Evolutionary conservation across 37 sponge, comb jelly and placozoan genomes (phyloP), one percentile per base, ranked within the genome.

Genomic region (Axinella damicornis): DNA sequence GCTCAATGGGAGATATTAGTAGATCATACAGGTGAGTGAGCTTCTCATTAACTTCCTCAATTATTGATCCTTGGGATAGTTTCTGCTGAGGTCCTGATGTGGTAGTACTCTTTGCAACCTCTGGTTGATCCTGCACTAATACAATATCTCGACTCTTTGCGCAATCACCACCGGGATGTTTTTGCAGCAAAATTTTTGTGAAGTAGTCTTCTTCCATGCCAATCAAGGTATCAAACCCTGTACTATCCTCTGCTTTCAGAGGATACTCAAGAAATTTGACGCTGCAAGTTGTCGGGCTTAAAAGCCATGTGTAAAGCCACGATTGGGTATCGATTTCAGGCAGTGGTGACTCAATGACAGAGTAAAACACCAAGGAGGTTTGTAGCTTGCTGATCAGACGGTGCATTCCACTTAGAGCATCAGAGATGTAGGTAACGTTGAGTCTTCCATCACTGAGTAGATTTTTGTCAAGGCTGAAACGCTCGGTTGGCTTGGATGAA

Each of bases 221-320:
- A 69, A 33, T 2, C 69, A 69, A 2, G 20, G 31, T 35, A 77
- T 60, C 57, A 57, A 77, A 77, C 17, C 54, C 61, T 28, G 33
- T 30, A 27, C 24, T 28, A 36, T 77, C 78, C 4, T 30, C 34
- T 37, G 28, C 21, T 1, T 0, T 28, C 16, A 57, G 55, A 34
- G 2, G 9, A 2, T 21, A 12, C 19, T 77, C 62, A 5, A 5
- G 5, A 28, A 77, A 77, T 25, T 36, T 20, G 61, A 59, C 65
- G 32, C 31, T 27, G 12, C 61, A 13, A 5, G 53, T 30, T 0
- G 22, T 30, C 22, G 67, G 67, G 0, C 20, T 25, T 19, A 79
- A n/a, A 40, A 58, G 35, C 80, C 80, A 79, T 9, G 46, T 79
- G 67, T 79, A 79, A 25, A 79, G 28, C 33, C 33, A 34, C 5